phyloP scores from a whole-genome alignment of 2,888 invertebrate species.

The Hemithea aestivaria region DNA sequence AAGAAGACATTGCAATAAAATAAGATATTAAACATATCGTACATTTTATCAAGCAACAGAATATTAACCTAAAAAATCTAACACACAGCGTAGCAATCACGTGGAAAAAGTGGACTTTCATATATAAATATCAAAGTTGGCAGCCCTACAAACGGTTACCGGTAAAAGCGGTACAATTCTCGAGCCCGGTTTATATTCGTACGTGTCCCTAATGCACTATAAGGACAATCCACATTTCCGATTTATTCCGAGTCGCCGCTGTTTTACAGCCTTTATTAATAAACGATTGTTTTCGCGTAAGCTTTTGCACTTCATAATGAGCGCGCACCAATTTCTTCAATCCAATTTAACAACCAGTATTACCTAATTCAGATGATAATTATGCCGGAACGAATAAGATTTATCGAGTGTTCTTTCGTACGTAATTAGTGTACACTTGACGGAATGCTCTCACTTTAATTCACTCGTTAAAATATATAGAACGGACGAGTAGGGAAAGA shows the following conservation, averaged over 20 bases:
- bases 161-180: conserved; percentile 34
- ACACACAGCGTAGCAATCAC: conserved; percentile 13
- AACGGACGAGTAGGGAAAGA: conserved; percentile 19
- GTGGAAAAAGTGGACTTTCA: conserved; percentile 19
- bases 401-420: conserved; percentile 49
- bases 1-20: too few species aligned
- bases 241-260: conserved; percentile 41
- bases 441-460: conserved; percentile 11
- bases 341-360: conserved; percentile 54
- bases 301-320: conserved; percentile 71
- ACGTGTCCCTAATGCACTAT: conserved; percentile 56
- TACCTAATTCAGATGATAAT: conserved; percentile 68
- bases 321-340: conserved; percentile 52
- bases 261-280: conserved; percentile 61
- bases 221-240: conserved; percentile 47
- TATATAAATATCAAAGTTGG: conserved; percentile 19
- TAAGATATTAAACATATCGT: too few species aligned
- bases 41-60: conserved; percentile 7
- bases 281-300: conserved; percentile 69
- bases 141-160: conserved; percentile 26
- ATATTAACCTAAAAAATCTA: too few species aligned
- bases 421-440: conserved; percentile 46
- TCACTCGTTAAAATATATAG: conserved; percentile 21
- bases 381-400: conserved; percentile 58
- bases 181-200: conserved; percentile 27